Conservation (phyloP, 2,797 vertebrate species). For the Xiphorhynchus erythropygius region DNA sequence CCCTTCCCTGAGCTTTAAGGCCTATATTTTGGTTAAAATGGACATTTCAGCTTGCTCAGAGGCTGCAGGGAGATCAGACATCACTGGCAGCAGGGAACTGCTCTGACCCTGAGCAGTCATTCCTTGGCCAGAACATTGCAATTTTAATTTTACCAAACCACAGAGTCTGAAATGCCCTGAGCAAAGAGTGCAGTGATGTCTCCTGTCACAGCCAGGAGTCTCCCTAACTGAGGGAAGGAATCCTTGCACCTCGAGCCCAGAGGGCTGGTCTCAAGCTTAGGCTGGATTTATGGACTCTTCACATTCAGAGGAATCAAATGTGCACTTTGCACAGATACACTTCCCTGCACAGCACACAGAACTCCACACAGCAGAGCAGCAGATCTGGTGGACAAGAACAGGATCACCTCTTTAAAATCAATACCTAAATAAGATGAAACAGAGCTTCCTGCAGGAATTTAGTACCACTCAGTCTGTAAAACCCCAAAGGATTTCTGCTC, state of each 20-base stretch:
- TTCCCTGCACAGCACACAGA: background rate
- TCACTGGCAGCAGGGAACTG: slow-evolving; percentile 15
- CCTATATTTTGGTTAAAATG: background rate
- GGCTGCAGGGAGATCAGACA: background rate
- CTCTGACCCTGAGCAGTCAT: background rate
- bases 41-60: slow-evolving; percentile 32
- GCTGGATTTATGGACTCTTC: background rate
- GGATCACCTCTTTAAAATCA: background rate
- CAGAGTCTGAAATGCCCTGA: background rate
- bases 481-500: background rate
- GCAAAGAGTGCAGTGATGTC: background rate
- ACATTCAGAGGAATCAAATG: fast-evolving
- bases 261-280: background rate
- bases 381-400: background rate
- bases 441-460: background rate
- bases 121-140: background rate
- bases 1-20: background rate
- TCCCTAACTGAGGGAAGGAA: background rate
- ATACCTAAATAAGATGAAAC: background rate
- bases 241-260: background rate
- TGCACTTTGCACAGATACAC: background rate
- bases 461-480: background rate
- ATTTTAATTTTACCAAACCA: background rate
- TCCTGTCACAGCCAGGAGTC: background rate
- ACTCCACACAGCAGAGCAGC: background rate